A percentile compares a stretch with the other conserved stretches of the same genome.
These are phyloP conservation scores for Sthenelais limicola DNA, from an alignment of 2,888 invertebrate species.

Conservation along the genomic window DNA sequence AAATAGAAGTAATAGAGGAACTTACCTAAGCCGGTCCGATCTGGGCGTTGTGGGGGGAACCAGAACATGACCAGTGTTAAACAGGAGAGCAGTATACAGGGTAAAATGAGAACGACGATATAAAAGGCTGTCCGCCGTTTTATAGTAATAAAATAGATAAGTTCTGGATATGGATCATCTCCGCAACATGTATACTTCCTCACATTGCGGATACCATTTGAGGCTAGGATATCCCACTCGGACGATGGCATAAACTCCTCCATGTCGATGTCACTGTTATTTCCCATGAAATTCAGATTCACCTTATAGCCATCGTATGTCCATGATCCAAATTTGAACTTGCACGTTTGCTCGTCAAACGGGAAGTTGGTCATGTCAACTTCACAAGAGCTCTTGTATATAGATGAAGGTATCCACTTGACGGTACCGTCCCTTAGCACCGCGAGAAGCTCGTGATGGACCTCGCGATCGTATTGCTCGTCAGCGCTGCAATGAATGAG, in stretches of 20 bases:
- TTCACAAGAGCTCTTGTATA: slow-evolving; percentile 68
- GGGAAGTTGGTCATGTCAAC: slow-evolving; percentile 69
- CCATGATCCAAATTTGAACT: slow-evolving; percentile 70
- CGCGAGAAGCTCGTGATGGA: slow-evolving; percentile 51
- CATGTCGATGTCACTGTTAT: slow-evolving; percentile 50
- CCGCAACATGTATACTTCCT: slow-evolving; percentile 58
- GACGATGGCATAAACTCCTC: slow-evolving; percentile 42
- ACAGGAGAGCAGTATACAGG: slow-evolving; percentile 71
- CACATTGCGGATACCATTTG: slow-evolving; percentile 13
- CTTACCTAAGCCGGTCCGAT: slow-evolving; percentile 70
- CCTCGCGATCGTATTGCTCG: slow-evolving; percentile 40
- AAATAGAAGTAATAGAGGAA: slow-evolving; percentile 5
- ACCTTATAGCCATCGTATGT: slow-evolving; percentile 64
- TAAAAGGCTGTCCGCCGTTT: slow-evolving; percentile 67
- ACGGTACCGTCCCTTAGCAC: slow-evolving; percentile 61
- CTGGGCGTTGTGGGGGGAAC: slow-evolving; percentile 71
- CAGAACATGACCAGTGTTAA: slow-evolving; percentile 71
- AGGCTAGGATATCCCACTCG: slow-evolving; percentile 45
- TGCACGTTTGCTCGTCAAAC: slow-evolving; percentile 68
- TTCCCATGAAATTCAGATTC: slow-evolving; percentile 57
- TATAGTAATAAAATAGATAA: slow-evolving; percentile 63
- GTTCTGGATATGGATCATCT: slow-evolving; percentile 61
- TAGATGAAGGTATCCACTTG: slow-evolving; percentile 63
- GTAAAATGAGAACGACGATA: slow-evolving; percentile 70
- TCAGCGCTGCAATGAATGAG: slow-evolving; percentile 42